Conservation (phyloP, 2,888 invertebrate species). For the Lymantria monacha region DNA sequence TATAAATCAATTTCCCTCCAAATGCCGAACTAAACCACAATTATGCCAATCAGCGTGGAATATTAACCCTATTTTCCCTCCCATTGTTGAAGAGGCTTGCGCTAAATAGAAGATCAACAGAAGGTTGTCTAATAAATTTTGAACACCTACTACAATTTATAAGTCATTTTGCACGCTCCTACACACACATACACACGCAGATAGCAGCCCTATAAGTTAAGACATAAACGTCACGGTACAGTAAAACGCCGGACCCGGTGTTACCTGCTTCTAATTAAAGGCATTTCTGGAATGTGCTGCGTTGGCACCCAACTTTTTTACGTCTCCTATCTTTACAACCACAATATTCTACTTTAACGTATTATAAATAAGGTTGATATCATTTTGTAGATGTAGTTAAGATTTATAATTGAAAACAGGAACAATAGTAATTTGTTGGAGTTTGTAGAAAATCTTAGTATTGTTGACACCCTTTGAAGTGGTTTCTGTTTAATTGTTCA, state of each 20-base stretch:
- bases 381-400: slow-evolving; percentile 1
- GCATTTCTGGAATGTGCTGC: slow-evolving; percentile 57
- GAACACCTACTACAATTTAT: background rate
- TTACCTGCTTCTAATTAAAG: slow-evolving; percentile 57
- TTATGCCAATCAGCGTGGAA: no score
- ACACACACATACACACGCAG: background rate
- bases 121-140: no score
- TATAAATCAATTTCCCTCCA: no score
- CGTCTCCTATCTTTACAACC: slow-evolving; percentile 14
- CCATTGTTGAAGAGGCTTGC: no score
- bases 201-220: slow-evolving; percentile 24
- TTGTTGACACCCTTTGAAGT: slow-evolving; percentile 27
- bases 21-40: no score
- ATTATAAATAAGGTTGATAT: slow-evolving; percentile 8
- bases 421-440: slow-evolving; percentile 30
- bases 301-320: slow-evolving; percentile 40
- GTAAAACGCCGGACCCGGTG: slow-evolving; percentile 15
- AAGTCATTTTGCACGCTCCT: background rate
- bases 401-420: slow-evolving; percentile 24
- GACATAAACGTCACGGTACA: slow-evolving; percentile 29
- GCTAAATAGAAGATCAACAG: no score
- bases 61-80: no score
- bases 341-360: slow-evolving; percentile 23
- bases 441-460: slow-evolving; percentile 21
- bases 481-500: slow-evolving; percentile 16